Evolutionary conservation across 1,140 invertebrate genomes (phyloP), one percentile per base, ranked within the genome.

Genomic region (Littorina saxatilis): DNA sequence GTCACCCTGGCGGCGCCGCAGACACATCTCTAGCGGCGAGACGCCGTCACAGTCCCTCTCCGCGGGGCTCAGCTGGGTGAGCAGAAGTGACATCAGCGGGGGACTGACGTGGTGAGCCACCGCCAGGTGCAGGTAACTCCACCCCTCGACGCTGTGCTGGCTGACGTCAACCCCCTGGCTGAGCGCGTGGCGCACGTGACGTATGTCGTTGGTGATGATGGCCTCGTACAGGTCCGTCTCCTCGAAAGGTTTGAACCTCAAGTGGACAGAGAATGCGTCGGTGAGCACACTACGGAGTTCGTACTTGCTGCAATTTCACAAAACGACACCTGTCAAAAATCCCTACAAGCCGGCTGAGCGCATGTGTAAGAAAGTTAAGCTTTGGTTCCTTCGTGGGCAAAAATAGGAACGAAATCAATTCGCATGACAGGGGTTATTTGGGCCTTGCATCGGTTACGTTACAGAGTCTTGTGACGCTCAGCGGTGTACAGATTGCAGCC

Each of bases 41-140:
- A 73, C 15, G 23, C 82, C 77, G 39, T 83, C 82, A 35, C 27
- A 50, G 47, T 83, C 77, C 50, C 70, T 55, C n/a, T 63, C 13
- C 29, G 82, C 52, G 9, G 78, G 55, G 72, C 78, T 78, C 7
- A 83, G 43, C 20, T 66, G 29, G 23, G 37, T 32, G 15, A 83
- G 23, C 23, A 83, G 72, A 11, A 74, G 68, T 3, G 40, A 11
- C 23, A 83, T n/a, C 11, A 83, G 79, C 0, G 43, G 47, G 1
- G 39, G 43, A 27, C 75, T 73, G 40, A 77, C 70, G 55, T 70
- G 61, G 39, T 80, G 77, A 5, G 70, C 43, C n/a, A 83, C 82
- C 15, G 82, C 82, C 66, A 79, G 70, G 55, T 83, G 82, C n/a
- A 83, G 68, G 40, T 83, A 83, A 55, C 55, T 83, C 77, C 77